Evolutionary conservation across 2,888 invertebrate genomes (phyloP).

Genomic region (Parthenolecanium corni): DNA sequence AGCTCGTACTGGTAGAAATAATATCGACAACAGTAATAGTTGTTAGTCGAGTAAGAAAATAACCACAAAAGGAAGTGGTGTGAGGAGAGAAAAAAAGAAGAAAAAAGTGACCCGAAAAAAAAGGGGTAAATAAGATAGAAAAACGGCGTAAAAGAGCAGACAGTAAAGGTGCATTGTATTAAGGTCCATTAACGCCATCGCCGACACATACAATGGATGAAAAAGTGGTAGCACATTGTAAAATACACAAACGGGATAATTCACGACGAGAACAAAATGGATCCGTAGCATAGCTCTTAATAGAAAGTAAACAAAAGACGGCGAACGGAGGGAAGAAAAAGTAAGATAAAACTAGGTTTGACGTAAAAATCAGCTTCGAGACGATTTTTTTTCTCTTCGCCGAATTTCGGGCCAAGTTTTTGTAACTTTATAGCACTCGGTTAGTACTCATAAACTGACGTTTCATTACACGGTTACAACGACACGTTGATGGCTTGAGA

Average conservation of each 20-base stretch:
- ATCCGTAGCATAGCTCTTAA: conserved; percentile 13
- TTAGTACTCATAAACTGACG: neutral
- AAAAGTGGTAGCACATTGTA: conserved; percentile 21
- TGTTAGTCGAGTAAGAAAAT: too few relatives aligned
- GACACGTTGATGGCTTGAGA: neutral
- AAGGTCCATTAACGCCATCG: conserved; percentile 27
- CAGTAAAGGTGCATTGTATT: conserved; percentile 24
- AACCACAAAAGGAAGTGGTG: too few relatives aligned
- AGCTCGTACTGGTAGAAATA: too few relatives aligned
- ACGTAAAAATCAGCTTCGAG: conserved; percentile 22
- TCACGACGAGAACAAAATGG: conserved; percentile 28
- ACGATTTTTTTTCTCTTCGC: conserved; percentile 23
- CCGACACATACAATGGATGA: neutral
- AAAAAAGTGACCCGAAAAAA: neutral
- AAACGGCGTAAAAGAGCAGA: conserved; percentile 5
- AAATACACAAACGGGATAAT: conserved; percentile 29
- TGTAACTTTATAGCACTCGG: conserved; percentile 13
- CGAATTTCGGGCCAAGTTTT: neutral
- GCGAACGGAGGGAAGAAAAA: conserved; percentile 3
- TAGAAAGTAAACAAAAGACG: conserved; percentile 24
- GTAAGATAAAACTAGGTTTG: conserved; percentile 28
- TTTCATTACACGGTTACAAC: conserved; percentile 7
- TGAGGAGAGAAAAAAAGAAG: too few relatives aligned
- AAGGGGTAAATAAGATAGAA: conserved; percentile 11
- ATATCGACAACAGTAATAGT: too few relatives aligned